Conservation (phyloP, 2,113 vertebrate genomes). For the Mionectes macconnelli region DNA sequence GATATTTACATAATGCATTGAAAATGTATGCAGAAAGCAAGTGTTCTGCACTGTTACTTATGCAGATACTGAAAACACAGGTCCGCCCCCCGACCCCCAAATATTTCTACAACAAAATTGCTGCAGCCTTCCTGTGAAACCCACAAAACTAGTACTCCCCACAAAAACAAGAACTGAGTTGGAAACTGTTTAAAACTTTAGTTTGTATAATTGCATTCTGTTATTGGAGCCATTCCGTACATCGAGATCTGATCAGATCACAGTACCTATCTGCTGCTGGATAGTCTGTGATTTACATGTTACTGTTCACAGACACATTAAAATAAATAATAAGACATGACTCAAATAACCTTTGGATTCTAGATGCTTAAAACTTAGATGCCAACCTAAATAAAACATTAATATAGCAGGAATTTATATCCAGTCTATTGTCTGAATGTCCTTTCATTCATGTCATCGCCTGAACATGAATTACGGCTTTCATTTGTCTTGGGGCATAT, state of each 20-base stretch:
- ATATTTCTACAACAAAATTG: neutral
- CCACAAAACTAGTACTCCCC: neutral
- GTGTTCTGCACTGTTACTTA: neutral
- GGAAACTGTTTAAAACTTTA: neutral
- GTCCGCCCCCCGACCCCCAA: neutral
- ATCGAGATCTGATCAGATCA: neutral
- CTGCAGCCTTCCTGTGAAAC: neutral
- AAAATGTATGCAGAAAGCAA: neutral
- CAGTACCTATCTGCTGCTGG: neutral
- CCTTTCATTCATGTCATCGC: neutral
- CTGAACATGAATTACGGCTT: neutral
- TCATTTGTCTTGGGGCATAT: neutral
- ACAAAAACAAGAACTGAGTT: neutral
- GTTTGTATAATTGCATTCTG: neutral
- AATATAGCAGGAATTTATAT: neutral
- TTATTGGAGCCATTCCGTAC: neutral
- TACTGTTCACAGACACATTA: neutral
- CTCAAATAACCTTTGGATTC: neutral
- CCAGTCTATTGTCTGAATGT: neutral
- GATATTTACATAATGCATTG: neutral
- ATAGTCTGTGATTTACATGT: neutral
- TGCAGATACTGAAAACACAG: neutral
- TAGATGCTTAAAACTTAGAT: neutral
- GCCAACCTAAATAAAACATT: neutral
- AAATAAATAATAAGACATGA: neutral